A percentile compares a stretch with the other conserved stretches of the same genome.
These are phyloP conservation scores for Himalopsyche kuldschensis DNA, from an alignment of 2,888 invertebrate genomes.

Conservation along the genomic window DNA sequence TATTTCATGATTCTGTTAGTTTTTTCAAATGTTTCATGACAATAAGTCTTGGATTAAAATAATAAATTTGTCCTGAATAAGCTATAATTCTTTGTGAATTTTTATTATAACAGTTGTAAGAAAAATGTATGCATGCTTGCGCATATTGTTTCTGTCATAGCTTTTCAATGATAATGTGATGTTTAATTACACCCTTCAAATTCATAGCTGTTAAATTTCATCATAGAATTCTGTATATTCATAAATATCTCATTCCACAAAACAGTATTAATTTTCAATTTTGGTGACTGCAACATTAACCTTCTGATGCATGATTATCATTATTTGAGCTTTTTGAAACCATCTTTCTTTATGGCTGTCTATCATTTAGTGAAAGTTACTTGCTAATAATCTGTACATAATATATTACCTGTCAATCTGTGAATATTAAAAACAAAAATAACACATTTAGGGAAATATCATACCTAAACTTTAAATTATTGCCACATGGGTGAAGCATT, in stretches of 20 bases:
- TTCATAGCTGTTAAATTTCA: neutral
- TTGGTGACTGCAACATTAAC: slow-evolving; percentile 18
- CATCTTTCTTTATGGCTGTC: neutral
- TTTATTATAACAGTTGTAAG: slow-evolving; percentile 28
- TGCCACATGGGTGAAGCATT: neutral
- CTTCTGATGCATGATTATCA: slow-evolving; percentile 7
- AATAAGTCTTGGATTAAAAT: too few species aligned
- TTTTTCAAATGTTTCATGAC: too few species aligned
- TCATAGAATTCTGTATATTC: neutral
- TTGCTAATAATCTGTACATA: neutral
- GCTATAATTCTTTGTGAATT: too few species aligned
- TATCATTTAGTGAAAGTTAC: neutral
- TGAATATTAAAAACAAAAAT: neutral
- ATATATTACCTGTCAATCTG: neutral
- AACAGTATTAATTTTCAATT: neutral
- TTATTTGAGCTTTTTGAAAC: neutral
- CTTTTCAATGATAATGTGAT: slow-evolving; percentile 17
- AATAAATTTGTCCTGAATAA: too few species aligned
- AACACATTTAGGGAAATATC: neutral
- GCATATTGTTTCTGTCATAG: slow-evolving; percentile 36
- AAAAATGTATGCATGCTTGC: slow-evolving; percentile 33
- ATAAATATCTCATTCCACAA: neutral
- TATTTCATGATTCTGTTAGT: too few species aligned
- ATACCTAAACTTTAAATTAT: neutral
- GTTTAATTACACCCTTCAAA: neutral